Base-by-base conservation (phyloP, 1,140 invertebrate genomes). In the Drosophila obscura region DNA sequence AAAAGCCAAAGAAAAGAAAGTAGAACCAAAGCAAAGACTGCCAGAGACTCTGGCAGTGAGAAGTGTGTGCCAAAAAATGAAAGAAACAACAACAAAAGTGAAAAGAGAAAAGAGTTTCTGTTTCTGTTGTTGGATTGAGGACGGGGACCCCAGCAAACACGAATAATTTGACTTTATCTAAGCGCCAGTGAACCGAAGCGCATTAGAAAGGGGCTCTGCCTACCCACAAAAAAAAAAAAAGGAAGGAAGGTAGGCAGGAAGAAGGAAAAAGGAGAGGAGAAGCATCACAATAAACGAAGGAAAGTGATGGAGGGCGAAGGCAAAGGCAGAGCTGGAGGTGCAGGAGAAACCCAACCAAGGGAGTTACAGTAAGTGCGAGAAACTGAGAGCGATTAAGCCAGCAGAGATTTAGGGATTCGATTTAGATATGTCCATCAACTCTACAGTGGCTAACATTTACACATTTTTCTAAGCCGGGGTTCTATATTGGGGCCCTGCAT, bases 161-260 rank as follows among this genome's bases (percentile, higher is more conserved):
- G 65, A 78, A 82, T 78, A 73, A 84, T 85, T 81, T 85, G 81
- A 81, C 81, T 77, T 85, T 84, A 81, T 84, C 81, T 85, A 71
- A 68, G 63, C 62, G 62, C 49, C 61, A 82, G 64, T 57, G 80
- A 75, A 83, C 66, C 73, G 69, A 73, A 76, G 76, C 81, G 81
- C 72, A 73, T 80, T 65, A 73, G 73, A 76, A 67, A 73, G 66
- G 68, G 52, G 68, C 72, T 53, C 59, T 19, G 48, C 8, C 41
- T 8, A 45, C 24, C 61, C 24, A 61, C 16, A 64, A 35, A 52
- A 58, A 19, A 28, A 16, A 28, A 28, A 35, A 9, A 19, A 13
- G 35, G 4, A 13, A 13, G 9, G 35, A 43, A 13, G 50, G 19
- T 19, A 19, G 19, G 19, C 19, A 1, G 19, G 1, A 19, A 19